A percentile compares a stretch with the other conserved stretches of the same genome.
Conservation (phyloP, 2,797 vertebrate species). For the Protonibea diacanthus region DNA sequence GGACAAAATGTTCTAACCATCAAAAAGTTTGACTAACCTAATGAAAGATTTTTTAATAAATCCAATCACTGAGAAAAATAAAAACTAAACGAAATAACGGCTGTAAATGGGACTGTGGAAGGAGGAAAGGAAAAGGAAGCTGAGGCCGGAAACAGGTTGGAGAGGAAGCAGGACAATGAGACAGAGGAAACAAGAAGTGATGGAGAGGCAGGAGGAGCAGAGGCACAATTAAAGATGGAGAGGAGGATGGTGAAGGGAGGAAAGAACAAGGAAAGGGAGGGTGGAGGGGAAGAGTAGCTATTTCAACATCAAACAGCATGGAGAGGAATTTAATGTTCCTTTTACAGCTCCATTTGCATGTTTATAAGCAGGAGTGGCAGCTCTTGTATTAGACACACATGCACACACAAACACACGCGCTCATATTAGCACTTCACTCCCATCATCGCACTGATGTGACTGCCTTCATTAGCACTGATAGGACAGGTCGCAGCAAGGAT, state of each 20-base stretch:
- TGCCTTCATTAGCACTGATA: constrained; percentile 66
- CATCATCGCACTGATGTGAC: constrained; percentile 48
- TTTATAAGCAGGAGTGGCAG: constrained; percentile 71
- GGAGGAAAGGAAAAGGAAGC: background rate
- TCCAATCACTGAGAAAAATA: background rate
- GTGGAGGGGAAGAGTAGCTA: constrained; percentile 24
- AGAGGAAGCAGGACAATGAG: constrained; percentile 1
- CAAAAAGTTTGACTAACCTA: background rate
- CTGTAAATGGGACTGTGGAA: background rate
- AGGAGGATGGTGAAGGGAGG: background rate
- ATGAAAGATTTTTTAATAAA: background rate
- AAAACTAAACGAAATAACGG: background rate
- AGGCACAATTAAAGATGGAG: constrained; percentile 24
- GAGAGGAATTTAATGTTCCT: constrained; percentile 61
- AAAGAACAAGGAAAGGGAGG: background rate
- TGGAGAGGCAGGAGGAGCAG: constrained; percentile 8
- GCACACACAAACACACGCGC: constrained; percentile 18
- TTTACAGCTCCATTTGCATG: constrained; percentile 76
- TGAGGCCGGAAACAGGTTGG: background rate
- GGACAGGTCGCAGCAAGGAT: constrained; percentile 54
- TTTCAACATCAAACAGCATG: constrained; percentile 68
- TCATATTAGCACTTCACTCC: constrained; percentile 46
- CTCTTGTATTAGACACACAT: constrained; percentile 33
- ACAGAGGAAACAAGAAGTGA: constrained; percentile 7
- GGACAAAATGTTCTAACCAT: background rate